These are phyloP conservation scores for Dromiciops gliroides DNA, from an alignment of 2,113 vertebrate genomes.

Conservation along the genomic window DNA sequence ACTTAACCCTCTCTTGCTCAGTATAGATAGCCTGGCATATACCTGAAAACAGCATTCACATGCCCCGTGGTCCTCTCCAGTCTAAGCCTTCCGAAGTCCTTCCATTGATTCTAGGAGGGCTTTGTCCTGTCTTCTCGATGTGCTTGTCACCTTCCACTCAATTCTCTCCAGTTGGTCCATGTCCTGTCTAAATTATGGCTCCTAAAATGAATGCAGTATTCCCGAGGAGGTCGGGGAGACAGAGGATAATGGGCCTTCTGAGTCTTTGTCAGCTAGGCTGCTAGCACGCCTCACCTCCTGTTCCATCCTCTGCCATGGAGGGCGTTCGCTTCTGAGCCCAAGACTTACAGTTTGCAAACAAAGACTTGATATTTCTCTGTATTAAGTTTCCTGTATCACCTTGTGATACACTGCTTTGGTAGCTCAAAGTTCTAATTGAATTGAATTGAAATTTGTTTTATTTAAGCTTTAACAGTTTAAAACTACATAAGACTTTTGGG, in stretches of 20 bases:
- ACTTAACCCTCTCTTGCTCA: not conserved
- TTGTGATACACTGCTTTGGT: not conserved
- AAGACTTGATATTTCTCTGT: too few relatives aligned
- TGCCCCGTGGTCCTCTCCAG: not conserved
- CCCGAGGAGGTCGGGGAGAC: not conserved
- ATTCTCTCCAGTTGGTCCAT: not conserved
- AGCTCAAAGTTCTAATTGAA: not conserved
- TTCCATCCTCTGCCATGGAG: not conserved
- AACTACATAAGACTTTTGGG: not conserved
- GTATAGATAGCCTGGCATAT: not conserved
- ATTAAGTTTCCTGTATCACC: not conserved
- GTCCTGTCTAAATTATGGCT: too few relatives aligned
- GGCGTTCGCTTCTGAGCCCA: not conserved
- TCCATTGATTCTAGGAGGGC: not conserved
- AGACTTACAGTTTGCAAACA: not conserved
- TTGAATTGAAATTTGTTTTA: not conserved
- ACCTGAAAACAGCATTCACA: not conserved
- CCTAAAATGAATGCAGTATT: not conserved
- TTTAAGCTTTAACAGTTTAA: not conserved
- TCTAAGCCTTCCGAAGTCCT: not conserved
- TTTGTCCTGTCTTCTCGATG: not conserved
- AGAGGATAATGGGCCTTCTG: not conserved
- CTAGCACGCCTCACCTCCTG: not conserved
- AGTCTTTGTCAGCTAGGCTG: not conserved
- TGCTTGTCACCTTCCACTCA: not conserved